Percentiles rank a stretch among this genome's conserved stretches.
Conservation (phyloP, 1,140 invertebrate species). For the silkworm (Bombyx mori) region DNA sequence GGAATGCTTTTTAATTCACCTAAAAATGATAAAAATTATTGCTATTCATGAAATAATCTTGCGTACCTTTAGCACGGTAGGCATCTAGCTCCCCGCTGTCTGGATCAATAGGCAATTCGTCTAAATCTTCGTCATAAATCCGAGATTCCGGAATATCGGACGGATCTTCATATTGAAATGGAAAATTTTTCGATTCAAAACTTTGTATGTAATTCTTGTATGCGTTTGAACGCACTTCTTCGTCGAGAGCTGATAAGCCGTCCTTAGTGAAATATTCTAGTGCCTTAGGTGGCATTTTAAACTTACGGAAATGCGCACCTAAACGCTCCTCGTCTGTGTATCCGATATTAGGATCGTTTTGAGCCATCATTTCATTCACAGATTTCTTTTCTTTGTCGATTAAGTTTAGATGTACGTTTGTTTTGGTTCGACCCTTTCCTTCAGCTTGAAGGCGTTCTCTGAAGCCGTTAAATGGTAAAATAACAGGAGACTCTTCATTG, state of each 20-base stretch:
- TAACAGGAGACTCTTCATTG: constrained; percentile 42
- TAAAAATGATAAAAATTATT: background rate
- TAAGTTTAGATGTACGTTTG: constrained; percentile 10
- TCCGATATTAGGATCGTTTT: constrained; percentile 28
- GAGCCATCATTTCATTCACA: constrained; percentile 21
- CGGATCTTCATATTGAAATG: constrained; percentile 63
- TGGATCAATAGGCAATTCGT: constrained; percentile 54
- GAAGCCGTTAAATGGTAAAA: constrained; percentile 56
- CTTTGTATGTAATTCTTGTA: constrained; percentile 60
- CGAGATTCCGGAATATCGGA: constrained; percentile 69
- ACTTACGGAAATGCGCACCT: constrained; percentile 52
- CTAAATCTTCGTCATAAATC: constrained; percentile 68
- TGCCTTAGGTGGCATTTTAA: constrained; percentile 46
- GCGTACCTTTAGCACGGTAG: constrained; percentile 36
- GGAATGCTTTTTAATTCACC: constrained; percentile 3
- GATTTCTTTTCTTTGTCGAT: constrained; percentile 61
- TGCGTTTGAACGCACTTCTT: constrained; percentile 55
- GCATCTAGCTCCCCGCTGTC: constrained; percentile 59
- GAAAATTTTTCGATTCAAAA: constrained; percentile 57
- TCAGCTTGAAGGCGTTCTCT: constrained; percentile 52
- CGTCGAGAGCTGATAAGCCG: constrained; percentile 49
- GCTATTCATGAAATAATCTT: background rate
- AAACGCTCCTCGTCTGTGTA: constrained; percentile 48
- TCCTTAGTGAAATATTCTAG: constrained; percentile 56
- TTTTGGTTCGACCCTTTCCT: constrained; percentile 23